A percentile compares a stretch with the other conserved stretches of the same genome.
These are phyloP conservation scores for Pogonus chalceus DNA, from an alignment of 1,140 invertebrate genomes.

Conservation along the genomic window DNA sequence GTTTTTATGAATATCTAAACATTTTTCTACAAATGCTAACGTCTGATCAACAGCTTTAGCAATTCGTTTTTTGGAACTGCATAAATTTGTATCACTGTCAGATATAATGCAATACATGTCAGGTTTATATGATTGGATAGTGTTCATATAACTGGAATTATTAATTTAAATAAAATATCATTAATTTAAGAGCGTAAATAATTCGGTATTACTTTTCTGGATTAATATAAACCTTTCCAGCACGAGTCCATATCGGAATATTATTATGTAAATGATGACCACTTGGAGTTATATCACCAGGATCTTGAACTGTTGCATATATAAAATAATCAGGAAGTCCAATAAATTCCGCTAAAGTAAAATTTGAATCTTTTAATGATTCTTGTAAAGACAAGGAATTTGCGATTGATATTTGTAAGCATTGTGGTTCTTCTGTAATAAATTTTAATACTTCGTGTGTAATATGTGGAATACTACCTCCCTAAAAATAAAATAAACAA, in stretches of 20 bases:
- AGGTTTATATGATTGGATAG: conserved; percentile 64
- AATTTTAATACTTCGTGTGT: conserved; percentile 53
- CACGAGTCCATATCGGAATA: conserved; percentile 60
- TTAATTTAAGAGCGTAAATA: conserved; percentile 6
- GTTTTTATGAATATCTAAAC: conserved; percentile 44
- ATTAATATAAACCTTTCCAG: conserved; percentile 55
- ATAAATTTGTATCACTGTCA: conserved; percentile 66
- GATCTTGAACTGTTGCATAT: conserved; percentile 55
- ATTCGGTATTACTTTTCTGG: conserved; percentile 39
- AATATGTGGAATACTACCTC: conserved; percentile 52
- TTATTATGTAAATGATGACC: conserved; percentile 57
- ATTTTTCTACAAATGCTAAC: conserved; percentile 45
- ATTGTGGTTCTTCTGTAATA: conserved; percentile 38
- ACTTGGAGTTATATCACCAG: conserved; percentile 42
- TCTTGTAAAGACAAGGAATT: conserved; percentile 44
- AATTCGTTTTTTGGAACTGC: conserved; percentile 56
- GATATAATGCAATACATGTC: conserved; percentile 68
- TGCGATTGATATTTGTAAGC: conserved; percentile 47
- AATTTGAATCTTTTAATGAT: conserved; percentile 38
- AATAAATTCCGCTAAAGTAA: conserved; percentile 44
- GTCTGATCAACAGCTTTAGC: conserved; percentile 55
- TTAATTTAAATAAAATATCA: conserved; percentile 3
- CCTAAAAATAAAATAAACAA: conserved; percentile 31
- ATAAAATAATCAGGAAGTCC: conserved; percentile 49
- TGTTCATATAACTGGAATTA: conserved; percentile 53